Percentiles rank a stretch among this genome's conserved stretches.
These are phyloP conservation scores for Gallinago media DNA, from an alignment of 2,113 vertebrate species.

Conservation along the genomic window DNA sequence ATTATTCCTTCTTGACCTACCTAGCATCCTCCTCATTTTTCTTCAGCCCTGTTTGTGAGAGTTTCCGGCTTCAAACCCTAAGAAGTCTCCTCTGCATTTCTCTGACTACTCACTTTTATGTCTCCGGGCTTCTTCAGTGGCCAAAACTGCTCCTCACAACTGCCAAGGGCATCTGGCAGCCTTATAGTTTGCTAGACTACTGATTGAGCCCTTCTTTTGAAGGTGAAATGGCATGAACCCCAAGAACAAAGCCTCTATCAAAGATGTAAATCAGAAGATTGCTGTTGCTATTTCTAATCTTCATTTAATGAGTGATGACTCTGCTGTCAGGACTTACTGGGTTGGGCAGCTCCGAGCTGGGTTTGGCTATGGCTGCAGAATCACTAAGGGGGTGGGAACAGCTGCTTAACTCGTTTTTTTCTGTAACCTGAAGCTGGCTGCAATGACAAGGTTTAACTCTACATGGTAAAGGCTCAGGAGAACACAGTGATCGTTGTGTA, in stretches of 20 bases:
- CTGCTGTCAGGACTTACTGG: neutral
- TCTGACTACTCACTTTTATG: neutral
- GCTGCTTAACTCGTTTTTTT: neutral
- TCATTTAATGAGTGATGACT: neutral
- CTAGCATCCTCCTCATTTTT: neutral
- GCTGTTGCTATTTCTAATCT: neutral
- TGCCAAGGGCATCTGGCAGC: neutral
- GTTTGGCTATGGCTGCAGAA: neutral
- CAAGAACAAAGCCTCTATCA: neutral
- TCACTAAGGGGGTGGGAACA: neutral
- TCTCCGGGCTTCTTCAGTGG: neutral
- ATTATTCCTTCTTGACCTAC: neutral
- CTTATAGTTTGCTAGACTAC: neutral
- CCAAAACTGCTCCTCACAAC: neutral
- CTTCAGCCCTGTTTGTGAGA: neutral
- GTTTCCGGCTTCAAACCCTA: neutral
- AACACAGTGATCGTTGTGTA: fast-evolving
- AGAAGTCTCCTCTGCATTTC: neutral
- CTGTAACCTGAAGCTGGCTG: neutral
- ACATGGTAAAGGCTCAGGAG: neutral
- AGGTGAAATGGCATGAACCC: neutral
- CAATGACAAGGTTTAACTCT: neutral
- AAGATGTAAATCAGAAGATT: neutral
- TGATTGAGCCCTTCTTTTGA: neutral
- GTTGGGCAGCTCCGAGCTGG: neutral